Percentiles rank a stretch among this genome's conserved stretches.
phyloP scores from a whole-genome alignment of 1,140 invertebrate genomes.

The Chrysoperla carnea region DNA sequence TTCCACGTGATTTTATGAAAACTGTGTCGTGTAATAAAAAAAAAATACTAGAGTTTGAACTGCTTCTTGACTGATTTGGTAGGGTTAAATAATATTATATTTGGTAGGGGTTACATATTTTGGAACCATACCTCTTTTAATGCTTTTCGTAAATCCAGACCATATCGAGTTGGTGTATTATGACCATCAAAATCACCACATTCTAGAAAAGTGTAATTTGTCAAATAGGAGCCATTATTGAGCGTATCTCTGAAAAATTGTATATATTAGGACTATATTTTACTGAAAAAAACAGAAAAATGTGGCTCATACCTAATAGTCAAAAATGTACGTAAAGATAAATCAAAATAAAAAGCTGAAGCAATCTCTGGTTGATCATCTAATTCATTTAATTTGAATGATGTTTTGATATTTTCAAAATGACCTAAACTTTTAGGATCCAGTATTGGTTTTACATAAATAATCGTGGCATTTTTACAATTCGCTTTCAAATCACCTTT shows the following conservation, averaged over 20 bases:
- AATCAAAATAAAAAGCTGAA: slow-evolving; percentile 74
- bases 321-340: slow-evolving; percentile 48
- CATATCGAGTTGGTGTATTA: slow-evolving; percentile 33
- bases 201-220: slow-evolving; percentile 42
- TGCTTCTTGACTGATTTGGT: too few species aligned
- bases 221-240: slow-evolving; percentile 46
- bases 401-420: slow-evolving; percentile 41
- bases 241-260: slow-evolving; percentile 20
- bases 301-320: slow-evolving; percentile 41
- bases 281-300: slow-evolving; percentile 3
- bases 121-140: slow-evolving; percentile 18
- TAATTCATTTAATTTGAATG: slow-evolving; percentile 41
- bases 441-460: slow-evolving; percentile 42
- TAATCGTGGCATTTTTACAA: slow-evolving; percentile 48
- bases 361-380: slow-evolving; percentile 39
- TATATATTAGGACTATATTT: too few species aligned
- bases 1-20: too few species aligned
- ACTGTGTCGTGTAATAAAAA: too few species aligned
- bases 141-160: slow-evolving; percentile 21
- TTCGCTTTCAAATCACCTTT: slow-evolving; percentile 45
- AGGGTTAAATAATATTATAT: too few species aligned
- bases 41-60: too few species aligned
- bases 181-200: slow-evolving; percentile 60
- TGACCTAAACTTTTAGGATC: slow-evolving; percentile 37
- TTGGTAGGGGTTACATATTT: too few species aligned